Conservation (phyloP, 1,140 invertebrate genomes). For the Parapsyche elsis region DNA sequence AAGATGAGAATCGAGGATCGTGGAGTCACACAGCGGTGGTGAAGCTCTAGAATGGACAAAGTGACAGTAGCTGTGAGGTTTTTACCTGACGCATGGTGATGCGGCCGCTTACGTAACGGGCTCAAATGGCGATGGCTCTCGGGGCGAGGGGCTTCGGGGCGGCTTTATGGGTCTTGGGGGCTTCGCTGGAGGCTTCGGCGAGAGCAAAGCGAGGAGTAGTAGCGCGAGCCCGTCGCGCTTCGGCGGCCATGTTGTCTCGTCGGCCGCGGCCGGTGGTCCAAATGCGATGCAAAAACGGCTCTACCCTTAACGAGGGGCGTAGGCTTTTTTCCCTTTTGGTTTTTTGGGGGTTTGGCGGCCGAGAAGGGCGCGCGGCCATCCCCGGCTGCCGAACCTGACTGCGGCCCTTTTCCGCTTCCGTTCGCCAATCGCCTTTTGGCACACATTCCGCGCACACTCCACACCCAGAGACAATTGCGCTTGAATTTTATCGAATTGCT, state of each 20-base stretch:
- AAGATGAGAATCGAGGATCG: background rate
- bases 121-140: background rate
- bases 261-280: conserved; percentile 1
- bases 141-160: background rate
- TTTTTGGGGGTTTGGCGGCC: background rate
- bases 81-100: conserved; percentile 19
- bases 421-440: background rate
- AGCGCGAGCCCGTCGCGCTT: background rate
- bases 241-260: conserved; percentile 35
- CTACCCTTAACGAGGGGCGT: background rate
- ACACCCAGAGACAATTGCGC: background rate
- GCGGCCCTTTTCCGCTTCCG: conserved; percentile 30
- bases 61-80: background rate
- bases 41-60: background rate
- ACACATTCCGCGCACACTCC: background rate
- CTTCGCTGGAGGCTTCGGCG: background rate
- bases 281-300: background rate
- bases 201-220: background rate
- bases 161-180: no score
- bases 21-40: background rate
- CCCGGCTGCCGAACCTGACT: background rate
- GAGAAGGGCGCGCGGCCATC: conserved; percentile 9
- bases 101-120: conserved; percentile 13
- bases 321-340: no score
- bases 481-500: no score